phyloP scores from a whole-genome alignment of 2,113 vertebrate species.

The Scophthalmus maximus region DNA sequence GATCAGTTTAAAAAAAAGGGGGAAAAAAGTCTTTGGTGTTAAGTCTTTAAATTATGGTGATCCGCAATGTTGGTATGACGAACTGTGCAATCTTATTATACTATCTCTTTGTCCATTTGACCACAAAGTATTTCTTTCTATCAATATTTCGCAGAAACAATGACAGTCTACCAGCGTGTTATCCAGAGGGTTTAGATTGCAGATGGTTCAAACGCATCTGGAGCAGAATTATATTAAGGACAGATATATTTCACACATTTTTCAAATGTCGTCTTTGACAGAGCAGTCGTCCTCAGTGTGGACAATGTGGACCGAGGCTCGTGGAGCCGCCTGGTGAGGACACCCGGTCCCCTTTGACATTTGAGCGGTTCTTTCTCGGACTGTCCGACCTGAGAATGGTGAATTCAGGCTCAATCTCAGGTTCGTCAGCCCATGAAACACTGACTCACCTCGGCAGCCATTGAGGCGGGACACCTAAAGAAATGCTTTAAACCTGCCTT shows the following conservation, averaged over 20 bases:
- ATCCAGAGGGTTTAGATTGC: background rate
- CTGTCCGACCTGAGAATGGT: conserved; percentile 98
- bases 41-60: background rate
- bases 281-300: background rate
- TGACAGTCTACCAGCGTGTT: background rate
- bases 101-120: background rate
- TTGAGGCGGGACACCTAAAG: too few relatives aligned
- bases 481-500: background rate
- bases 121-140: background rate
- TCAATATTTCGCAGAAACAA: background rate
- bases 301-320: background rate
- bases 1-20: too few relatives aligned
- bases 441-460: conserved; percentile 73
- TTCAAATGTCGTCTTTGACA: conserved; percentile 24
- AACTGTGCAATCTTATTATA: background rate
- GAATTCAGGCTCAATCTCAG: conserved; percentile 91
- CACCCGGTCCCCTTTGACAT: background rate
- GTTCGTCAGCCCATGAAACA: conserved; percentile 94
- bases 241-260: too few relatives aligned
- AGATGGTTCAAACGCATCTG: background rate
- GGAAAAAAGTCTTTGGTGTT: too few relatives aligned
- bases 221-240: background rate
- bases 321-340: background rate
- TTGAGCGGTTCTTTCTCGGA: conserved; percentile 88
- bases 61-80: background rate